Evolutionary conservation across 2,113 vertebrate species (phyloP), one percentile per base, ranked within the genome.

Genomic region (Hippocampus mohnikei): DNA sequence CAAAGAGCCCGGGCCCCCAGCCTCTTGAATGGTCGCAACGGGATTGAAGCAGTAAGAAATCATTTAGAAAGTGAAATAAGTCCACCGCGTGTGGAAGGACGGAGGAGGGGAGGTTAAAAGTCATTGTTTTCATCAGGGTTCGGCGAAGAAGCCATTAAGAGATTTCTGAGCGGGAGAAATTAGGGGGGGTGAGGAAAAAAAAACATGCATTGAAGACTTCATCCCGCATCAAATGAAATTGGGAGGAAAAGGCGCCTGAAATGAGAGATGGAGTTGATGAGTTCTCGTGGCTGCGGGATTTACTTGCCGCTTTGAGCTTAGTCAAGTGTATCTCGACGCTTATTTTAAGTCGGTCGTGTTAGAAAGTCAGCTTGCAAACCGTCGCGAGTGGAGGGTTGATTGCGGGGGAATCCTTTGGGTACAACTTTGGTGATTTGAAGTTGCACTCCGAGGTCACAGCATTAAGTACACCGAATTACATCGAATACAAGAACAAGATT

Each of bases 1-100:
- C 82, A 52, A 60, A 60, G 58, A 84, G 85, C 81, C 79, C 66
- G 60, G 60, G 83, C 81, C 56, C 15, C 44, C 79, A 72, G 73
- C 81, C 81, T 40, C 23, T 55, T 87, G 88, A 89, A 89, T 82
- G 84, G 78, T 83, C 69, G 81, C 74, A 71, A 78, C 81, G 82
- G 89, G 88, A 91, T 88, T 88, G 90, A 88, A 90, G 82, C 80
- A 84, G 85, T 84, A 82, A 91, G 74, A 87, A 90, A 92, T 88
- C 80, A 90, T 92, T 91, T 88, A 87, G 84, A 89, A 89, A 90
- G 81, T 85, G 78, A 88, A 93, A 90, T 88, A 89, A 91, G 85
- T 88, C 73, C 65, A 72, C 77, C 83, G 75, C 65, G 67, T 44
- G 78, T 66, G 63, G 77, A 64, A 76, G 60, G 71, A 58, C 52